Evolutionary conservation across 2,797 vertebrate species (phyloP).

Genomic region (Gadopsis bispinosus): DNA sequence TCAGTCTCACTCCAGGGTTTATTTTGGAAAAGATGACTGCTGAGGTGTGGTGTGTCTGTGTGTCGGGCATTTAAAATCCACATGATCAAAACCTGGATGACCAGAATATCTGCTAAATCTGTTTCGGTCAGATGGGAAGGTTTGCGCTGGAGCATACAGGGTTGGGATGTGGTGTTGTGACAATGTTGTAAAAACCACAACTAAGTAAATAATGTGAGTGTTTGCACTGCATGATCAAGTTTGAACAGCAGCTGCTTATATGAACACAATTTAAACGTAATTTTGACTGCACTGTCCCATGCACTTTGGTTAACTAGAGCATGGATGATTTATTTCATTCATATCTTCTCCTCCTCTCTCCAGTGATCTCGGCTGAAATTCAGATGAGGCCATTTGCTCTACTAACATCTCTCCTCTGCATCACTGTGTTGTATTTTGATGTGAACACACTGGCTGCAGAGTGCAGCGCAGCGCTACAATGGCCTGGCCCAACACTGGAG

Average conservation of each 20-base stretch:
- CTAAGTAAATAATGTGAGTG: background rate
- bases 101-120: conserved; percentile 22
- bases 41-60: conserved; percentile 11
- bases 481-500: conserved; percentile 53
- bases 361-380: conserved; percentile 7
- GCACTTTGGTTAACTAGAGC: conserved; percentile 16
- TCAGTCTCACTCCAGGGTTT: conserved; percentile 57
- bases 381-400: conserved; percentile 28
- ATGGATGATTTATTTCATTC: background rate
- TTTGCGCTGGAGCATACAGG: background rate
- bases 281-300: background rate
- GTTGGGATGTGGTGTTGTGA: background rate
- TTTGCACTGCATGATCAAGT: background rate
- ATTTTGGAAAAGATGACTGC: conserved; percentile 72
- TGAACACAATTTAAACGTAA: background rate
- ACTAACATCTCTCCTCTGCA: conserved; percentile 10
- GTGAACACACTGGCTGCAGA: conserved; percentile 36
- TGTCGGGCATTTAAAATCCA: conserved; percentile 24
- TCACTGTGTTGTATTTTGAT: conserved; percentile 24
- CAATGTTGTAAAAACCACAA: background rate
- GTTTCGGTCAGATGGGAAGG: background rate
- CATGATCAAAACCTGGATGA: conserved; percentile 42
- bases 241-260: background rate
- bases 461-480: conserved; percentile 40
- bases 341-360: background rate